Evolutionary conservation across 2,888 invertebrate species (phyloP).

Genomic region (Calephelis perditalis): DNA sequence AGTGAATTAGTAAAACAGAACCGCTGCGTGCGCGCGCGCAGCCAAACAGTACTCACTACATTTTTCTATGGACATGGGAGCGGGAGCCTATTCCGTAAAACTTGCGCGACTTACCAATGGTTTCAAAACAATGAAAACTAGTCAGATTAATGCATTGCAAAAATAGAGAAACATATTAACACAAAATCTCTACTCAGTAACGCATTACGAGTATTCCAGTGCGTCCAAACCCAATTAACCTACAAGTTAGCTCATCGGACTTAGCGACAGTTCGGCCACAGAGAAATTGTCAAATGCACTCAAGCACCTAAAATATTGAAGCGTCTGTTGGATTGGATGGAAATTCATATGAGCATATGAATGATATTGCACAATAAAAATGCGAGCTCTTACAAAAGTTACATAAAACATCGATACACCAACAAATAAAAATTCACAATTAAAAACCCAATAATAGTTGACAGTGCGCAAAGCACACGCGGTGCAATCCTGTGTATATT

Average conservation of each 20-base stretch:
- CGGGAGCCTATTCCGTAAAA: no score
- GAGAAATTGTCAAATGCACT: constrained; percentile 49
- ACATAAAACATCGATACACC: constrained; percentile 4
- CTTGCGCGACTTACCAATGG: constrained; percentile 16
- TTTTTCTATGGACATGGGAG: no score
- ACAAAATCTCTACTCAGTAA: constrained; percentile 39
- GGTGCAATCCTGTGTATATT: constrained; percentile 59
- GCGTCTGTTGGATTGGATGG: constrained; percentile 3
- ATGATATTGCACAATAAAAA: no score
- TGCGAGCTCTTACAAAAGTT: background rate
- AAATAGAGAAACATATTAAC: constrained; percentile 40
- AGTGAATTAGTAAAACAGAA: no score
- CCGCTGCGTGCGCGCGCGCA: no score
- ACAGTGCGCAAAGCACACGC: constrained; percentile 26
- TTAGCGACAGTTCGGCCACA: constrained; percentile 66
- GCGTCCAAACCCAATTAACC: constrained; percentile 43
- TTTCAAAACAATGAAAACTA: constrained; percentile 16
- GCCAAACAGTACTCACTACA: no score
- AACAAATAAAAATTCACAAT: constrained; percentile 1
- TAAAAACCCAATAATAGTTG: constrained; percentile 19
- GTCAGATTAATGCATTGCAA: constrained; percentile 33
- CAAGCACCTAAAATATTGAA: constrained; percentile 42
- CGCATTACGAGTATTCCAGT: constrained; percentile 41
- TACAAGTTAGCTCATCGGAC: constrained; percentile 51
- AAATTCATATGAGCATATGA: background rate